Evolutionary conservation across 92 coral and sea anemone species (phyloP).

Genomic region (Epizoanthus rinbou): DNA sequence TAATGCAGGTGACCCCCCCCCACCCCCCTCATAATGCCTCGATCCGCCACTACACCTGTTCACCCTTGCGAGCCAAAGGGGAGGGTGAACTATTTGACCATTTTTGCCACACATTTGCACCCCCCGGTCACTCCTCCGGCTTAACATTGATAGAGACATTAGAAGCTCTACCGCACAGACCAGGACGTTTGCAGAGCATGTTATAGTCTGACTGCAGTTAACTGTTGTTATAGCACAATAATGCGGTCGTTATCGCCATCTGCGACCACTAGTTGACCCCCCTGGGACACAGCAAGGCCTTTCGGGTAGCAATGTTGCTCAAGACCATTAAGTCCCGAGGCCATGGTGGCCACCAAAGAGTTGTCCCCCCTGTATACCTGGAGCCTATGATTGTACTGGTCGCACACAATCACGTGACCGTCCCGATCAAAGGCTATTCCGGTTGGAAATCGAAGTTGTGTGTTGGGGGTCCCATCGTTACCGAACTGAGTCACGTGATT

Average conservation of each 20-base stretch:
- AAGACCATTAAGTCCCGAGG: slow-evolving; percentile 75
- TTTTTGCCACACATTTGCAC: too few species aligned
- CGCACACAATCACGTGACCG: slow-evolving; percentile 93
- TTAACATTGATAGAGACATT: too few species aligned
- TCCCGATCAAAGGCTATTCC: slow-evolving; percentile 93
- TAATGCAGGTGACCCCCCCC: too few species aligned
- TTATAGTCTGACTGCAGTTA: too few species aligned
- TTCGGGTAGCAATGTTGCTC: slow-evolving; percentile 87
- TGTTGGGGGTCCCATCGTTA: slow-evolving; percentile 39
- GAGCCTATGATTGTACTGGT: slow-evolving; percentile 95
- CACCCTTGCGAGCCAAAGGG: too few species aligned
- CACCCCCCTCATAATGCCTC: too few species aligned
- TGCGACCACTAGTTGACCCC: slow-evolving; percentile 85
- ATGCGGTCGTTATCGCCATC: slow-evolving; percentile 96
- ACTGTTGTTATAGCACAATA: slow-evolving; percentile 58
- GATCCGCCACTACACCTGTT: too few species aligned
- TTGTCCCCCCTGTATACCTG: slow-evolving; percentile 83
- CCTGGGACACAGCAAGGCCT: slow-evolving; percentile 91
- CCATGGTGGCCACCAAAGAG: slow-evolving; percentile 61
- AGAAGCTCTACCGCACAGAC: too few species aligned
- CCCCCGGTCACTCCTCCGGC: too few species aligned
- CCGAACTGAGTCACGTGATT: slow-evolving; percentile 79
- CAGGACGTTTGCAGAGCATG: too few species aligned
- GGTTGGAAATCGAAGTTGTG: slow-evolving; percentile 90
- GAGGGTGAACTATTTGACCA: too few species aligned